Conservation (phyloP, 2,797 vertebrate species). For the Gephyroberyx darwinii region DNA sequence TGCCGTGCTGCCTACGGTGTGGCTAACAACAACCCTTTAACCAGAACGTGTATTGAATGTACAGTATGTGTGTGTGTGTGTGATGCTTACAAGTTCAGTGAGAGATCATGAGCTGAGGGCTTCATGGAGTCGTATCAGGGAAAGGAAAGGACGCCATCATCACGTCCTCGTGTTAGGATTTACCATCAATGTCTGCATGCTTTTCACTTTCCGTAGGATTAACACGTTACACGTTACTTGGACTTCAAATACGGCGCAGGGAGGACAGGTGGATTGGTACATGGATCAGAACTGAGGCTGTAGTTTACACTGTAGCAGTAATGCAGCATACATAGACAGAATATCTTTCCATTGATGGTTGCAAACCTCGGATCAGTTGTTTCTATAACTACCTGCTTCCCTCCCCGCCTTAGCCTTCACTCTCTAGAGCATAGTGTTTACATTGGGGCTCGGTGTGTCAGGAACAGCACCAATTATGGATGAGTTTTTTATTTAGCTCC, state of each 20-base stretch:
- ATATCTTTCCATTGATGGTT: slow-evolving; percentile 49
- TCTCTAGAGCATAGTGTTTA: slow-evolving; percentile 44
- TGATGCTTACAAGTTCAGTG: slow-evolving; percentile 11
- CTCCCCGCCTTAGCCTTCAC: background rate
- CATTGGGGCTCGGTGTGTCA: slow-evolving; percentile 28
- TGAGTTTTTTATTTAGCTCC: slow-evolving; percentile 55
- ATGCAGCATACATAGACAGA: background rate
- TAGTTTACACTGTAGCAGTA: too few species aligned
- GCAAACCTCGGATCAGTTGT: slow-evolving; percentile 5
- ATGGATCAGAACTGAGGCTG: too few species aligned
- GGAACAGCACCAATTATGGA: slow-evolving; percentile 67
- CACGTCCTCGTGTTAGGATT: slow-evolving; percentile 5
- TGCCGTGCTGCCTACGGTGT: slow-evolving; percentile 34
- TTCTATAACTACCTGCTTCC: slow-evolving; percentile 19
- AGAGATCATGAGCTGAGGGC: background rate
- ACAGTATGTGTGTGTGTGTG: slow-evolving; percentile 26
- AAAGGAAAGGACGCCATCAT: too few species aligned
- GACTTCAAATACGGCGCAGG: too few species aligned
- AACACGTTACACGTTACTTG: too few species aligned
- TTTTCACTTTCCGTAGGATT: too few species aligned
- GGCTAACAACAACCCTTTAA: slow-evolving; percentile 24
- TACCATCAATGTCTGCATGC: background rate
- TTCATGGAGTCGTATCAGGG: too few species aligned
- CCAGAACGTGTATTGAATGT: background rate
- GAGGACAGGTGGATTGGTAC: too few species aligned